Base-by-base conservation (phyloP, 2,888 invertebrate genomes). In the Lydus trimaculatus region DNA sequence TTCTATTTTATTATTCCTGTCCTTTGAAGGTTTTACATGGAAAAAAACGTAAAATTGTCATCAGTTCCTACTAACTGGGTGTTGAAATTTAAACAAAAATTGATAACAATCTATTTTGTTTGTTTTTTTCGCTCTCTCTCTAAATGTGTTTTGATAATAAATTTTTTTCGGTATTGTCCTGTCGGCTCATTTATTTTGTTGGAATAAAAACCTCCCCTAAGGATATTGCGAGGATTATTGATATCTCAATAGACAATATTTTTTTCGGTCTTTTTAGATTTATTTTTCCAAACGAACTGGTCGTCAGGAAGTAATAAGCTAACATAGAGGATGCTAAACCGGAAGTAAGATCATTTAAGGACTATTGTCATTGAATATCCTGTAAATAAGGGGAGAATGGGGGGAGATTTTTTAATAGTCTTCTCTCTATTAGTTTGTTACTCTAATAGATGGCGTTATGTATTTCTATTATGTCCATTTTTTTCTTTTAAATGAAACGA, bases 341-440 rank as follows among this genome's bases (percentile, higher is more conserved):
- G 81, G 81, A 82, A 80, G 80, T 77, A 48, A 74, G 77, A 76
- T 78, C 80, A 75, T 80, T 80, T 79, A 77, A 75, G 76, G 75
- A 74, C 76, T 74, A 78, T 81, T 76, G 78, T 80, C 68, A 69
- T 67, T 65, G 61, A 69, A 72, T 72, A 76, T 43, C 48, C 48
- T 48, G 20, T 20, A 48, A 48, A 48, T 48, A 48, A 72, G 78
- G 75, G 64, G 48, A 9, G 20, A 17, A 20, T 48, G 70, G 77
- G 75, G 73, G 64, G 36, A 4, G 13, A 2, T 31, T 48, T 48
- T 20, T 48, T 48, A 48, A 20, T 48, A 48, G 39, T n/a, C 39
- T n/a, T n/a, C 4, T 1, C 6, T 17, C 9, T 20, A 48, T 20
- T 20, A 48, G 20, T 48, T 3, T 48, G 8, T 2, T 20, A 7